Conservation (phyloP, 2,113 vertebrate genomes). For the Boulengeromyrus knoepffleri region DNA sequence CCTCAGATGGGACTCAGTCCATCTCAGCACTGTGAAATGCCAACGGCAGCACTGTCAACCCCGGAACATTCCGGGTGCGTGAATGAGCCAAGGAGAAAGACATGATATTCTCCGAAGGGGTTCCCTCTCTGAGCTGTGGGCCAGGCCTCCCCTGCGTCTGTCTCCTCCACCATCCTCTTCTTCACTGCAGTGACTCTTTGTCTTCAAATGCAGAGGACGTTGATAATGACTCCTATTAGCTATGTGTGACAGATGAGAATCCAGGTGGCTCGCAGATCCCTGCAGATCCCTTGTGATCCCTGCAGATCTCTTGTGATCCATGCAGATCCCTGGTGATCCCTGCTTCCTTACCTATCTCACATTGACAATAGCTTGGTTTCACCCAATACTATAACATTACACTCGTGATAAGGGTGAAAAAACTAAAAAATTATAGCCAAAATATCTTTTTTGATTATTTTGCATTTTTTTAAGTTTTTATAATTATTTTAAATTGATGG, state of each 20-base stretch:
- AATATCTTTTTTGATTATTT: neutral
- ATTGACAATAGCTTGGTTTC: neutral
- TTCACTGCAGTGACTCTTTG: neutral
- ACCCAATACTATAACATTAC: neutral
- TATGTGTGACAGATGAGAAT: neutral
- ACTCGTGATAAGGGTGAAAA: neutral
- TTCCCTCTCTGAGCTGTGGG: neutral
- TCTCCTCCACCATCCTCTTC: neutral
- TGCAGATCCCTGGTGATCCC: neutral
- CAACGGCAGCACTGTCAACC: neutral
- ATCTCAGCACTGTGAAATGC: constrained; percentile 16
- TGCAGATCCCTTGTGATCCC: neutral
- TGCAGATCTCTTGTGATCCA: neutral
- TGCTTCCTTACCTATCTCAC: neutral
- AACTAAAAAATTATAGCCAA: constrained; percentile 4
- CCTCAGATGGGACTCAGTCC: neutral
- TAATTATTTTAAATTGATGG: neutral
- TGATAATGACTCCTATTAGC: neutral
- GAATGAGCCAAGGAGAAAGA: neutral
- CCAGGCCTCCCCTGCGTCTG: neutral
- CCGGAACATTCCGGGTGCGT: neutral
- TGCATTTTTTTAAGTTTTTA: neutral
- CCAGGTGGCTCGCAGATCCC: neutral
- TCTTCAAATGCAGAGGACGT: neutral
- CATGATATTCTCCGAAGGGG: neutral